Percentiles rank a stretch among this genome's conserved stretches.
Conservation (phyloP, 2,888 invertebrate genomes). For the Hyposoter dolosus region DNA sequence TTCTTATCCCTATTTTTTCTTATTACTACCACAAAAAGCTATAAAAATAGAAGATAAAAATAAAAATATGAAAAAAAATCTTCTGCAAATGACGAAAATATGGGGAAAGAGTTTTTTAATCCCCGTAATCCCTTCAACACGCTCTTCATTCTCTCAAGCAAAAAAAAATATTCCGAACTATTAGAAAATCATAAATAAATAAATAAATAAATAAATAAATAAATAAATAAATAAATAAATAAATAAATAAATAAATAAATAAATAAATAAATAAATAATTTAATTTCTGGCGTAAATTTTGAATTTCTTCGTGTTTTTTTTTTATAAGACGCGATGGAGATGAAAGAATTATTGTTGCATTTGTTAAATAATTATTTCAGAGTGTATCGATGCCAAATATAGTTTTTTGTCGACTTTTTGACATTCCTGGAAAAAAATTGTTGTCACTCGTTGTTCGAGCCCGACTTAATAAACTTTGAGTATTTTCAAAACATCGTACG, state of each 20-base stretch:
- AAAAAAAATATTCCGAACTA: no score
- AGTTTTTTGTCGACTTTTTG: not conserved
- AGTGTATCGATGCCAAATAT: not conserved
- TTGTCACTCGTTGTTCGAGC: not conserved
- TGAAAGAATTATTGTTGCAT: not conserved
- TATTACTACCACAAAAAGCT: not conserved
- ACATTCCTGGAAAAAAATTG: not conserved
- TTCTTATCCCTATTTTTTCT: not conserved
- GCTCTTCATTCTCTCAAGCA: not conserved
- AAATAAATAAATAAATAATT: no score
- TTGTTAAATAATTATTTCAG: not conserved
- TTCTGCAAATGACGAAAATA: not conserved
- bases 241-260: no score
- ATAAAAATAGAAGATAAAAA: not conserved
- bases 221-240: no score
- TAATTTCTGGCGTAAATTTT: no score
- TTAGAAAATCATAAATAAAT: no score
- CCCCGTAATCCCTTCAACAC: no score
- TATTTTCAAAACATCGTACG: not conserved
- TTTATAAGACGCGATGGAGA: not conserved
- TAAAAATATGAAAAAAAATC: not conserved
- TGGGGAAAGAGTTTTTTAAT: not conserved
- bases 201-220: no score
- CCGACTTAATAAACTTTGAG: not conserved
- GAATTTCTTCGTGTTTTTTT: not conserved